These are phyloP conservation scores for Druon quercuslanigerum DNA, from an alignment of 1,140 invertebrate species.

Conservation along the genomic window DNA sequence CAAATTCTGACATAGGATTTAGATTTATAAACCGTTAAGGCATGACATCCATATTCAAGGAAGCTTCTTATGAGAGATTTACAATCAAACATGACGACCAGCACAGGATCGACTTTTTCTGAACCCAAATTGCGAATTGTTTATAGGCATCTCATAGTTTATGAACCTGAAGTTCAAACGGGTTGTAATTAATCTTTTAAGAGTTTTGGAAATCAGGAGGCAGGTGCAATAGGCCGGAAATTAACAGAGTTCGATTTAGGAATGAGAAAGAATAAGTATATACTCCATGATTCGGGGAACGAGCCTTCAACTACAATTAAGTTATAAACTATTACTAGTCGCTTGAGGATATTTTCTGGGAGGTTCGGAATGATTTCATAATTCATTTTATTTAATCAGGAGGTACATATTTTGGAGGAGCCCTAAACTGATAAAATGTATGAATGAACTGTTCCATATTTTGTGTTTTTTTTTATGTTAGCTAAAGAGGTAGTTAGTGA, in stretches of 20 bases:
- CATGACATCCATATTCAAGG: no score
- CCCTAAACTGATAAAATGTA: no score
- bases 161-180: conserved; percentile 34
- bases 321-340: background rate
- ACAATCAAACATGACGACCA: background rate
- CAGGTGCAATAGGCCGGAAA: conserved; percentile 45
- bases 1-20: no score
- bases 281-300: conserved; percentile 34
- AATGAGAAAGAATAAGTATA: conserved; percentile 37
- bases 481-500: no score
- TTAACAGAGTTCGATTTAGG: conserved; percentile 38
- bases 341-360: background rate
- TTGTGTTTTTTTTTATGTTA: no score
- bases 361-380: background rate
- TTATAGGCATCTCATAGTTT: background rate
- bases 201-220: conserved; percentile 41
- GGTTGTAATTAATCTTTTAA: conserved; percentile 42
- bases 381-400: background rate
- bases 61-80: no score
- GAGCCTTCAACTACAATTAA: background rate
- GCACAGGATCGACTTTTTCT: background rate
- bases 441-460: no score
- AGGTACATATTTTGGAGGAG: no score
- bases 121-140: conserved; percentile 6
- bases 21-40: no score